Base-by-base conservation (phyloP, 2,888 invertebrate genomes). In the Germaria angustata region DNA sequence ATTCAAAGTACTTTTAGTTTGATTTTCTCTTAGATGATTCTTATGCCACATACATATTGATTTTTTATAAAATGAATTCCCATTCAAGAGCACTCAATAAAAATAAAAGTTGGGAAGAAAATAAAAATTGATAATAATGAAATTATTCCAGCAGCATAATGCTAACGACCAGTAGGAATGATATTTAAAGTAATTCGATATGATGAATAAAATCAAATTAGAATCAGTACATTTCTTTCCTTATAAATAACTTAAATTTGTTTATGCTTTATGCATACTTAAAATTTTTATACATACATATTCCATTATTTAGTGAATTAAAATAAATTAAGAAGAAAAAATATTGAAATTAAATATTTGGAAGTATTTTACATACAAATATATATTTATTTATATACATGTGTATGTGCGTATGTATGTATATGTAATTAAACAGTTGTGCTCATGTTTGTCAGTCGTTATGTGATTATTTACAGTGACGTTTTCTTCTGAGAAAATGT, bases 111-210 rank as follows among this genome's bases (percentile, higher is more conserved):
- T 39, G 34, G 53, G 24, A 17, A 41, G 13, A 66, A 79, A 51
- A 41, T 34, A 51, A 69, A 59, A 57, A 59, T 53, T 41, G 24
- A 61, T 76, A 17, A 51, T 72, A 76, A 81, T 59, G 59, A 66
- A 80, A 76, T 80, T 80, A 80, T 80, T 80, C 63, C 59, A 76
- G 71, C 59, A 69, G 44, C 51, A 81, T 59, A 61, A 59, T 53
- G 59, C 34, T 76, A 72, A 76, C 59, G 76, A 76, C 76, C 65
- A 59, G 41, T n/a, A 34, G 53, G 51, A 76, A 71, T 44, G 51
- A 66, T 76, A 57, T 80, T 63, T 32, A 36, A 13, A 57, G 46
- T 63, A 44, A 39, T 36, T 46, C 20, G 53, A 75, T 80, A 61
- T 73, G 65, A 75, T 65, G 57, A 65, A 80, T 57, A 34, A 69